phyloP scores from a whole-genome alignment of 2,797 vertebrate species.

The Astyanax mexicanus region DNA sequence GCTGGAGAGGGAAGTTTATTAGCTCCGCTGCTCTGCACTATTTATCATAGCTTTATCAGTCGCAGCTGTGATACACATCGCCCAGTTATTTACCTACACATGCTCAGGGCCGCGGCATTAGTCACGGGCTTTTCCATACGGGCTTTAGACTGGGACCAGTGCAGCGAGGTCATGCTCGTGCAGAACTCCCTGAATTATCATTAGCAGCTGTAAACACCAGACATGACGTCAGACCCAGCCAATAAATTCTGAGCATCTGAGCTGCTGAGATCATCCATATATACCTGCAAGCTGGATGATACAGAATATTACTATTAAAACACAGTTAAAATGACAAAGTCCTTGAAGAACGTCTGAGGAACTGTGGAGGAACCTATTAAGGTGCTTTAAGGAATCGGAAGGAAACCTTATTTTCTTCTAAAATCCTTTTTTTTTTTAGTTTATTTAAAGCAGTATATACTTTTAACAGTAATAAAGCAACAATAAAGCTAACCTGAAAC shows the following conservation, averaged over 20 bases:
- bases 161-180: neutral
- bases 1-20: neutral
- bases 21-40: neutral
- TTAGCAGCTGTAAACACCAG: conserved; percentile 13
- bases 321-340: too few species aligned
- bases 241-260: neutral
- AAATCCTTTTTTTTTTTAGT: too few species aligned
- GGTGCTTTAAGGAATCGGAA: too few species aligned
- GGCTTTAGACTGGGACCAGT: neutral
- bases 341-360: too few species aligned
- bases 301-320: neutral
- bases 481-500: neutral
- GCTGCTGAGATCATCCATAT: conserved; percentile 20
- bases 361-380: too few species aligned
- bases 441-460: too few species aligned
- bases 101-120: neutral
- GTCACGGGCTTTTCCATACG: conserved; percentile 18
- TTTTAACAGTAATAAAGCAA: too few species aligned
- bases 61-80: neutral
- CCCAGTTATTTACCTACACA: neutral
- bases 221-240: conserved; percentile 32
- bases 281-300: conserved; percentile 5
- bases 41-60: conserved; percentile 3
- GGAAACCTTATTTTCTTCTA: too few species aligned
- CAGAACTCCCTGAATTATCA: neutral